Base-by-base conservation (phyloP, 1,140 invertebrate genomes). In the Aphidius ervi region DNA sequence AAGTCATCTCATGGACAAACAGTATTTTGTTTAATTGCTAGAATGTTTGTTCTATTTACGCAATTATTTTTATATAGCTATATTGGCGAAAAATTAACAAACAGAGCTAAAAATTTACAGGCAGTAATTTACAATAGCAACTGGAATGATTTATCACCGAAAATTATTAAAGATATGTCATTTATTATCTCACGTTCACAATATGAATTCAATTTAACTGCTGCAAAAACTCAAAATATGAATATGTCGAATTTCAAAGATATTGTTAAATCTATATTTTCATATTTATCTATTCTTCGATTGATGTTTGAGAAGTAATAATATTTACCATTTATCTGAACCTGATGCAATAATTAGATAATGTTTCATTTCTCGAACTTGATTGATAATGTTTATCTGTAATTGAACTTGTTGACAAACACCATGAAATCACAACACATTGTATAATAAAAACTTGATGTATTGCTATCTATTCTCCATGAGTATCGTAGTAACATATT, bases 31-130 rank as follows among this genome's bases (percentile, higher is more conserved):
- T 46, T 54, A 9, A 10, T 56, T 5, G 46, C 61, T 6, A 31
- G 56, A n/a, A 57, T 64, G n/a, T 61, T 48, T 20, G 46, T 64
- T n/a, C 50, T 61, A 4, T 59, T 49, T 16, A 41, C 59, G 9
- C 63, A 64, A 49, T 52, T 64, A 20, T 64, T 64, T 48, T 20
- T 64, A 20, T 64, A 61, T 48, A 49, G 63, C 40, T 64, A 61
- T 47, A 56, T 61, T n/a, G 63, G 59, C 42, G 63, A 64, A 20
- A 41, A 50, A 10, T 52, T 64, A 9, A 49, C 8, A 37, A 48
- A 23, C 2, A 20, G 59, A 41, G 53, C 47, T 16, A 45, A 56
- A 23, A 49, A 59, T 20, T 9, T 64, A 3, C 20, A 47, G 20
- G 3, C 46, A 3, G 46, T 45, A 8, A 42, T 58, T 40, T 64